Evolutionary conservation across 2,113 vertebrate genomes (phyloP), one percentile per base, ranked within the genome.

Genomic region (Pachypanchax playfairii): DNA sequence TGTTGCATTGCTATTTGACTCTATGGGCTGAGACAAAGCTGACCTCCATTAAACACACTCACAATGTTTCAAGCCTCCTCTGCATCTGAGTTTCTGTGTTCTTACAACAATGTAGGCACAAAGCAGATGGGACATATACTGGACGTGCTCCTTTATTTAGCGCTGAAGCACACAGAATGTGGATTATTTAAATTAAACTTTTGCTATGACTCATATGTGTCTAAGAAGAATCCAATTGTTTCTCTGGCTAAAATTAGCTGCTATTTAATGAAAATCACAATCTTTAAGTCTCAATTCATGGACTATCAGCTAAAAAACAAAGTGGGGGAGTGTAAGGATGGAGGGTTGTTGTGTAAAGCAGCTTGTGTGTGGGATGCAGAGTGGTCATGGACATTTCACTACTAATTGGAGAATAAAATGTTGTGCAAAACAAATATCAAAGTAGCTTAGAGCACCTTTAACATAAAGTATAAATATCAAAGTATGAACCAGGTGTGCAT

Each of bases 171-270:
- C 70, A 65, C 33, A 52, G 48, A 46, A 63, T 41, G 41, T 42
- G 26, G 62, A 76, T 60, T 36, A 65, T 58, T 67, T 62, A 48
- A 70, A 9, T 78, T 38, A 25, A 49, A 25, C 26, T 61, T 59
- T 65, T 29, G 28, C 72, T 81, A 88, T 80, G 77, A 88, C 87
- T 85, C 47, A 84, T 76, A 65, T 53, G 20, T 69, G 63, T 85
- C 42, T 65, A 70, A 85, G 61, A 54, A 56, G 82, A 75, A 75
- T 71, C 22, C 15, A 28, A 55, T 59, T 67, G 68, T 46, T 73
- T 48, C 38, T 49, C 54, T 39, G 18, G 33, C 43, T 62, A 20
- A 73, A 83, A 77, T 44, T 38, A 55, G 24, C 26, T 35, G 56
- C 25, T 58, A 65, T 68, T 71, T 80, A 69, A 74, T 83, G 56